Evolutionary conservation across 2,113 vertebrate species (phyloP), one percentile per base, ranked within the genome.

Genomic region (Tauraco erythrolophus): DNA sequence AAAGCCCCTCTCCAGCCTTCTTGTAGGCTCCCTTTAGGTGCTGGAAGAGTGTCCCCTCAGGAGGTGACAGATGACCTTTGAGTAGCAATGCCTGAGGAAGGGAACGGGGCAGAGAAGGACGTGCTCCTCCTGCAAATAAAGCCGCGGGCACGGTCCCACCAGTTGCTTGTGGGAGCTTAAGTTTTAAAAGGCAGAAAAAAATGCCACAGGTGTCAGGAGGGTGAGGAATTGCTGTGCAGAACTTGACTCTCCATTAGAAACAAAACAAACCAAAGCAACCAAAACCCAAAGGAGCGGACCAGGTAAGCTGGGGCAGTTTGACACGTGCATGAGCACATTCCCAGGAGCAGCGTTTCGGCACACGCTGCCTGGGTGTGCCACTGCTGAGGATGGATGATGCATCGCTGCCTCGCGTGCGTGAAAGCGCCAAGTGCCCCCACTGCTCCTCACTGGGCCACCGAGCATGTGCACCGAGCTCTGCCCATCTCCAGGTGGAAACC

Each of bases 401-500:
- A 9, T 2, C 7, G 2, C 12, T 43, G 41, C 30, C 64, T 10
- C 3, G 2, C 0, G 6, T 1, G 19, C 0, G 4, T 84, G 19
- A 14, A n/a, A 30, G 41, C 65, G 74, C 0, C 0, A 43, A 9
- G 58, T 1, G 27, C 5, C n/a, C 17, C 68, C 25, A 50, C 18
- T 5, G 1, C 3, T 23, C 19, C 41, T 27, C 15, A 21, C 21
- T 33, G 9, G 48, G 35, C 48, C 0, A 1, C 0, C 0, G 53
- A 35, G 45, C 24, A 3, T 1, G 16, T 10, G 68, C 4, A 5
- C 6, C 0, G 6, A 62, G 41, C 33, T 66, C 58, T n/a, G 71
- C 51, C 2, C 0, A 7, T 9, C 48, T 8, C 57, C 0, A 3
- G 24, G 45, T 14, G 28, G 23, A 72, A 28, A 6, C 5, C 25